Base-by-base conservation (phyloP, 2,888 invertebrate species). In the Morpho achilles region DNA sequence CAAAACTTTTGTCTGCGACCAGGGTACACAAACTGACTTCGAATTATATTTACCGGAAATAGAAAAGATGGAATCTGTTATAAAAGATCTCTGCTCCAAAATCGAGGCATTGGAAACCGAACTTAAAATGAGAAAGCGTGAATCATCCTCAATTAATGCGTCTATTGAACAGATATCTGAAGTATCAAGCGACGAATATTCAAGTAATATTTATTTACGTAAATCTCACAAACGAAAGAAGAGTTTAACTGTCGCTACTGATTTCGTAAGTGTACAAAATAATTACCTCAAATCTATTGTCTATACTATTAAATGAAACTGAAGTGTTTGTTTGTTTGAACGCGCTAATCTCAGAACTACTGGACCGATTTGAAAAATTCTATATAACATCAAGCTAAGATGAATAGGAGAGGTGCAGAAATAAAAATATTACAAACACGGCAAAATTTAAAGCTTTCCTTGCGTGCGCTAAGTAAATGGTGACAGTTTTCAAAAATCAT, bases 1-100 rank as follows among this genome's bases (percentile, higher is more conserved):
- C n/a, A 47, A 50, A 48, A 67, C 53, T 63, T 67, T 64, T 2
- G 58, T 47, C 10, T 63, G 69, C 42, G 73, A 76, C 53, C 65
- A 68, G 8, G 71, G 66, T 46, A 77, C 74, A 6, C 77, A 77
- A 67, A 78, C 77, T 1, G 73, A 75, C 53, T 67, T 71, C 16
- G 61, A 65, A 56, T 71, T 67, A 52, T 64, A 70, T 9, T 60
- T 69, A 44, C 69, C 72, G 2, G 68, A 69, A 55, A 69, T 75
- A 50, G 63, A 69, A 47, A 65, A 68, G 53, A 73, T 76, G 75
- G 70, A 77, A 61, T 65, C 54, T 3, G 73, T 74, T 4, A 75
- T 75, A 6, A 66, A 71, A 48, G 69, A 66, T 7, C 61, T 76
- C 10, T 69, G 67, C 52, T 67, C 70, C 23, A 69, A 68, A 47